Evolutionary conservation across 2,888 invertebrate species (phyloP).

Genomic region (Sarcophaga carnaria): DNA sequence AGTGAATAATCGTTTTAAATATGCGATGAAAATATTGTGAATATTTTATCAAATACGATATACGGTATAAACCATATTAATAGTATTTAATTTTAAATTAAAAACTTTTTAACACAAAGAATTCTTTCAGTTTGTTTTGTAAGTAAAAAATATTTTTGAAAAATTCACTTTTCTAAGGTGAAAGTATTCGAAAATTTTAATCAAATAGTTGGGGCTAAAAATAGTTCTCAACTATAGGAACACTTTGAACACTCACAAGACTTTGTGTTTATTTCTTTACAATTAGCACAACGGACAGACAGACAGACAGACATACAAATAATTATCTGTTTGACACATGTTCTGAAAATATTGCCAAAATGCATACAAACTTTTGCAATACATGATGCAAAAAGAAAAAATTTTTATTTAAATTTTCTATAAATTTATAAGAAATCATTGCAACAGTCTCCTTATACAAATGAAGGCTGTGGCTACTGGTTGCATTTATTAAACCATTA

Average conservation of each 20-base stretch:
- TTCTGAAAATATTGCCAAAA: slow-evolving; percentile 37
- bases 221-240: background rate
- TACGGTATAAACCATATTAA: too few species aligned
- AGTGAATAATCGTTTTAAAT: too few species aligned
- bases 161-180: slow-evolving; percentile 12
- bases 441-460: background rate
- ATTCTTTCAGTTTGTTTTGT: too few species aligned
- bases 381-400: background rate
- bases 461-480: too few species aligned
- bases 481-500: background rate
- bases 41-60: too few species aligned
- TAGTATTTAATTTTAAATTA: too few species aligned
- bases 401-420: background rate
- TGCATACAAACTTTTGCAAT: background rate
- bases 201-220: background rate
- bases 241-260: background rate
- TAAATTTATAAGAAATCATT: background rate
- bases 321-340: slow-evolving; percentile 20
- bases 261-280: background rate
- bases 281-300: background rate
- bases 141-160: too few species aligned
- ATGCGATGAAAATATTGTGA: too few species aligned
- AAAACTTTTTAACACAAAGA: too few species aligned
- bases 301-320: slow-evolving; percentile 7
- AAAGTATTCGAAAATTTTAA: background rate